Evolutionary conservation across 2,113 vertebrate species (phyloP).

Genomic region (Hippotragus niger): DNA sequence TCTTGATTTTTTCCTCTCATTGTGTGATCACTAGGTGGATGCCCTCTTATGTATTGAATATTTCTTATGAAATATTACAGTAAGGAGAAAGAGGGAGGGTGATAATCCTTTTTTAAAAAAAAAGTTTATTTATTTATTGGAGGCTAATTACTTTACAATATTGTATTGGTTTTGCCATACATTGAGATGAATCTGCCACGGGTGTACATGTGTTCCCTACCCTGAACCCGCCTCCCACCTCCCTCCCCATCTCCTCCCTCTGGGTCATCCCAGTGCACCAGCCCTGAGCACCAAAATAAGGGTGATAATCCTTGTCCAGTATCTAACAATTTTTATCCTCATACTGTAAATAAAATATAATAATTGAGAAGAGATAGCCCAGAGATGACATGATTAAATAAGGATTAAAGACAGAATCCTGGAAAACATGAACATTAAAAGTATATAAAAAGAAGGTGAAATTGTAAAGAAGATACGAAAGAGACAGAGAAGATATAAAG

Average conservation of each 20-base stretch:
- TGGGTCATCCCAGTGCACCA: too few species aligned
- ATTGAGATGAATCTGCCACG: too few species aligned
- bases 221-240: too few species aligned
- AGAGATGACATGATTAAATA: background rate
- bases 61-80: background rate
- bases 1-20: background rate
- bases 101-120: background rate
- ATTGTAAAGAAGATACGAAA: background rate
- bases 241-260: too few species aligned
- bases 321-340: background rate
- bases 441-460: background rate
- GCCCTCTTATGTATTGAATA: background rate
- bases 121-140: too few species aligned
- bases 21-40: background rate
- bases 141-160: too few species aligned
- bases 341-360: background rate
- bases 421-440: background rate
- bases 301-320: background rate
- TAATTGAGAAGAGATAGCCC: background rate
- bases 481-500: background rate
- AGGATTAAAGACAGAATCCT: slow-evolving; percentile 3
- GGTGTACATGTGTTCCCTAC: too few species aligned
- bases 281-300: background rate
- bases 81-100: background rate
- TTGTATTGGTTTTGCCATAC: too few species aligned